Conservation (phyloP, 2,888 invertebrate species). For the Trichopoda pennipes region DNA sequence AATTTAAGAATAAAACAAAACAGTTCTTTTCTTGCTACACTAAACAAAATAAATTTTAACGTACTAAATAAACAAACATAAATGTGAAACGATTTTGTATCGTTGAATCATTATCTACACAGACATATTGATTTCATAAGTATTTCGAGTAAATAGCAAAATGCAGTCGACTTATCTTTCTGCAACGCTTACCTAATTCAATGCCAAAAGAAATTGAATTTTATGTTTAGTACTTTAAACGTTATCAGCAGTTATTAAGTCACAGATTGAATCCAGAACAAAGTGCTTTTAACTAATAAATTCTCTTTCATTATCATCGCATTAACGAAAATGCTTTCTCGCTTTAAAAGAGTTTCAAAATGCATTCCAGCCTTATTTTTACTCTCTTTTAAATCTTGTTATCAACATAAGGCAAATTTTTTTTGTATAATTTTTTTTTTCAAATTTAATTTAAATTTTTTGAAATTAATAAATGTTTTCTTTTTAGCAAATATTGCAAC, state of each 20-base stretch:
- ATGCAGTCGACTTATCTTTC: too few relatives aligned
- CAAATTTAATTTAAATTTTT: background rate
- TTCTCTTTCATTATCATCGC: conserved; percentile 6
- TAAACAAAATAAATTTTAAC: too few relatives aligned
- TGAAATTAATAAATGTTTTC: background rate
- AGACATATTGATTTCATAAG: too few relatives aligned
- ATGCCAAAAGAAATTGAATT: background rate
- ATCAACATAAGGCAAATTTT: conserved; percentile 22
- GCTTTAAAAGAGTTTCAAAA: background rate
- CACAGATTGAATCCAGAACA: conserved; percentile 14
- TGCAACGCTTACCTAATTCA: too few relatives aligned
- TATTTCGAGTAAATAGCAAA: too few relatives aligned
- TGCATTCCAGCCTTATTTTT: background rate
- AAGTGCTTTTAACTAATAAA: conserved; percentile 21
- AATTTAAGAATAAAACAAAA: too few relatives aligned
- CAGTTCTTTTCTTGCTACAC: too few relatives aligned
- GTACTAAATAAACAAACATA: too few relatives aligned
- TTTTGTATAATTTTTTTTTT: conserved; percentile 16
- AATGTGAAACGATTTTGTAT: too few relatives aligned
- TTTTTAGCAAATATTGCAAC: too few relatives aligned
- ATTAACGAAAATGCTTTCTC: background rate
- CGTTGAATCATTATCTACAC: too few relatives aligned
- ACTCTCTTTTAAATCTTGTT: conserved; percentile 7
- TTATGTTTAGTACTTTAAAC: conserved; percentile 9
- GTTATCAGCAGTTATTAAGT: conserved; percentile 13